phyloP scores from a whole-genome alignment of 2,888 invertebrate genomes.

The Torymus texanus region DNA sequence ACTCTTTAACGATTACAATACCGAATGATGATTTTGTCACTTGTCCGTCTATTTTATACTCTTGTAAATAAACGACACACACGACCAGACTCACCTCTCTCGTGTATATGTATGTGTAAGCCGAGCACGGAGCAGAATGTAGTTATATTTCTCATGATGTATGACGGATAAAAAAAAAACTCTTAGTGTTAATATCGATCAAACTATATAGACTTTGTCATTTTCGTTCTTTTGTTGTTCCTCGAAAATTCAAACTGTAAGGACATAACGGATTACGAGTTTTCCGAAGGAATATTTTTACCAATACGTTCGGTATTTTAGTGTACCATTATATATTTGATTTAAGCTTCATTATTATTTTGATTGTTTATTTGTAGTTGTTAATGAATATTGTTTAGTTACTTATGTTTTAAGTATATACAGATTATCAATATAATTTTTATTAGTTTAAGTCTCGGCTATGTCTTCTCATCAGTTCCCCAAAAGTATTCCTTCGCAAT shows the following conservation, averaged over 20 bases:
- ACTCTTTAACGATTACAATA: slow-evolving; percentile 19
- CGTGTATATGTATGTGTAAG: slow-evolving; percentile 55
- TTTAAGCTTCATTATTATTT: neutral
- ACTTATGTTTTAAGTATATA: neutral
- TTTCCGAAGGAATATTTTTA: slow-evolving; percentile 44
- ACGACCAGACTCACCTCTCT: slow-evolving; percentile 50
- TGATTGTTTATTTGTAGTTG: slow-evolving; percentile 4
- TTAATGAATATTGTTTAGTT: neutral
- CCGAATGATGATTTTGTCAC: slow-evolving; percentile 28
- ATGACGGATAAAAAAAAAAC: neutral
- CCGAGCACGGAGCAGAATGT: slow-evolving; percentile 49
- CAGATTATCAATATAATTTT: neutral
- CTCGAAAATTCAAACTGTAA: slow-evolving; percentile 14
- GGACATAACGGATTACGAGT: slow-evolving; percentile 1
- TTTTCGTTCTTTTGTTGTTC: neutral
- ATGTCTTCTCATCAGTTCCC: neutral
- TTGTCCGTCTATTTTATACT: slow-evolving; percentile 60
- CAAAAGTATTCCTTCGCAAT: slow-evolving; percentile 28
- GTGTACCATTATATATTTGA: slow-evolving; percentile 1
- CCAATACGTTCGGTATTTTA: neutral
- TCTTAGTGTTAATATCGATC: slow-evolving; percentile 18
- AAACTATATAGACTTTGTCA: slow-evolving; percentile 9
- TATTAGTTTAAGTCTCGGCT: neutral
- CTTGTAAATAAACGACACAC: slow-evolving; percentile 60
- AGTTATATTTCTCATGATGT: slow-evolving; percentile 43